These are phyloP conservation scores for Cecropterus lyciades DNA, from an alignment of 1,140 invertebrate genomes.

Conservation along the genomic window DNA sequence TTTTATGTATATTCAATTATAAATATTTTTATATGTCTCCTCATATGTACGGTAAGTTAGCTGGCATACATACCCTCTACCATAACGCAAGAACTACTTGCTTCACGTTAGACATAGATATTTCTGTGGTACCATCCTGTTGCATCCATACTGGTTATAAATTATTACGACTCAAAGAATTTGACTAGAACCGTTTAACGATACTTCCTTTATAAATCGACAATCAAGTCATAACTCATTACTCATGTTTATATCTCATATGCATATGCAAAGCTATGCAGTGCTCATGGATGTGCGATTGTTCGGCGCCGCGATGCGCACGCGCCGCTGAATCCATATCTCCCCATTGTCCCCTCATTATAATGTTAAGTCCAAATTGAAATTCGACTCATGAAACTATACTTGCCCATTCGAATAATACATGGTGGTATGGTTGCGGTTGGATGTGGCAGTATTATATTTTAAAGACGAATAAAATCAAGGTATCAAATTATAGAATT, in stretches of 20 bases:
- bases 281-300: constrained; percentile 6
- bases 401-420: background rate
- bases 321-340: constrained; percentile 14
- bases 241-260: background rate
- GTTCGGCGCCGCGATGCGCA: constrained; percentile 13
- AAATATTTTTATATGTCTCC: no score
- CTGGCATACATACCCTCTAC: no score
- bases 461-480: no score
- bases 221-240: constrained; percentile 13
- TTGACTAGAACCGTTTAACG: background rate
- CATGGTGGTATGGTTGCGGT: background rate
- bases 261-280: constrained; percentile 5
- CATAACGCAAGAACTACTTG: no score
- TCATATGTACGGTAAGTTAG: no score
- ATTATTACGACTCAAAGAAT: background rate
- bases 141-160: no score
- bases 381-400: constrained; percentile 10
- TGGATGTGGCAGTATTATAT: background rate
- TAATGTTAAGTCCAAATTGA: constrained; percentile 5
- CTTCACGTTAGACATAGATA: no score
- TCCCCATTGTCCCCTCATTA: constrained; percentile 12
- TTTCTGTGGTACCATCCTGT: no score
- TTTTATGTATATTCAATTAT: no score
- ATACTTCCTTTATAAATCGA: background rate
- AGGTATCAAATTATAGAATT: no score